Base-by-base conservation (phyloP, 2,113 vertebrate genomes). In the Saccopteryx leptura region DNA sequence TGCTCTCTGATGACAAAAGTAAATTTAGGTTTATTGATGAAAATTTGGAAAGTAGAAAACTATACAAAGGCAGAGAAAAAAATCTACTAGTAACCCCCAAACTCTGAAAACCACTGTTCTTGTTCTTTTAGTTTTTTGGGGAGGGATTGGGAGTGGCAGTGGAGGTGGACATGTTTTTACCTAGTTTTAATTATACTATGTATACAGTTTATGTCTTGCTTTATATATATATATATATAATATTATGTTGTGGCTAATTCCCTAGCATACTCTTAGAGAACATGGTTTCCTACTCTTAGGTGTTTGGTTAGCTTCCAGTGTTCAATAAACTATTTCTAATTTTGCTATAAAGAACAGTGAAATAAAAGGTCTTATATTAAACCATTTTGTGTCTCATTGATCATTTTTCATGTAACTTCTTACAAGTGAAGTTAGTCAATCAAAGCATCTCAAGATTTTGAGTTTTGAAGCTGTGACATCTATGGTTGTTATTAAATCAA, bases 321-420 rank as follows among this genome's bases (percentile, higher is more conserved):
- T 86, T 88, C 52, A 88, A 56, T 58, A 75, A 93, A 81, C 75
- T 87, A 60, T 85, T 96, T 69, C 9, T 33, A 74, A 5, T 74
- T 92, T 92, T 26, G 46, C 14, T 81, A 12, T 88, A 72, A 76
- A 63, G 60, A 78, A 72, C 39, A 90, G 15, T 48, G 50, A 76
- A 19, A 26, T 92, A 26, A 19, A 74, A 54, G 60, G 91, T 24
- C 13, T 86, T 66, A 15, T 74, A 46, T 71, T 28, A 94, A 66
- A 72, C 17, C 5, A n/a, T 56, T 76, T 68, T 69, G 28, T 80
- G 46, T 33, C 17, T 78, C 33, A 58, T 52, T 81, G 50, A 74
- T 82, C n/a, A 84, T 92, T 92, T 93, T 88, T 93, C 26, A 89
- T 19, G 69, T 68, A 86, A 82, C 28, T 76, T 90, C 46, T 93